Evolutionary conservation across 2,797 vertebrate species (phyloP).

Genomic region (Sebastes jordani): DNA sequence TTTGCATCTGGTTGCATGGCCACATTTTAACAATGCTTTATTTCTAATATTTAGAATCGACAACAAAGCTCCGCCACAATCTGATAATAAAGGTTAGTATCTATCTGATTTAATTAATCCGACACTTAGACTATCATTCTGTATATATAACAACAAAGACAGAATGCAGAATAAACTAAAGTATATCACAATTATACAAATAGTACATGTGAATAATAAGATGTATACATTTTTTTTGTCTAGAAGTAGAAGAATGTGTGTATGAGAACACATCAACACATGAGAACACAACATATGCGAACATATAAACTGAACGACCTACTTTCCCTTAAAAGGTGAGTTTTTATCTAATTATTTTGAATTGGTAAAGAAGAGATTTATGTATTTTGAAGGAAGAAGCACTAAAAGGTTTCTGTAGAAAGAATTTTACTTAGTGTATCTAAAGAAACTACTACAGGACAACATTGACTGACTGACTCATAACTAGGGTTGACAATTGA

Average conservation of each 20-base stretch:
- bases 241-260: not conserved
- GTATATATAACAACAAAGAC: not conserved
- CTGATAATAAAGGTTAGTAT: not conserved
- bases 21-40: not conserved
- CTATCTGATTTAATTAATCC: not conserved
- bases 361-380: not conserved
- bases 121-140: too few species aligned
- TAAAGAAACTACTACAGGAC: not conserved
- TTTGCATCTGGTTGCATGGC: not conserved
- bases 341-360: not conserved
- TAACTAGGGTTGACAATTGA: rapidly evolving
- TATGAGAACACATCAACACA: not conserved
- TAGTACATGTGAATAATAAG: not conserved
- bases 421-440: not conserved
- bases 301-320: rapidly evolving
- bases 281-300: not conserved
- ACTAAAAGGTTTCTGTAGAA: not conserved
- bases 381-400: not conserved
- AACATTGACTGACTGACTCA: not conserved
- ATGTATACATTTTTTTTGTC: not conserved
- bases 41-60: not conserved
- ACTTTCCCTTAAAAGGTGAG: not conserved
- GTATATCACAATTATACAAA: not conserved
- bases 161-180: not conserved
- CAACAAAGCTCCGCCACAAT: not conserved